Conservation (phyloP, 1,140 invertebrate species). For the Wiebesia pumilae region DNA sequence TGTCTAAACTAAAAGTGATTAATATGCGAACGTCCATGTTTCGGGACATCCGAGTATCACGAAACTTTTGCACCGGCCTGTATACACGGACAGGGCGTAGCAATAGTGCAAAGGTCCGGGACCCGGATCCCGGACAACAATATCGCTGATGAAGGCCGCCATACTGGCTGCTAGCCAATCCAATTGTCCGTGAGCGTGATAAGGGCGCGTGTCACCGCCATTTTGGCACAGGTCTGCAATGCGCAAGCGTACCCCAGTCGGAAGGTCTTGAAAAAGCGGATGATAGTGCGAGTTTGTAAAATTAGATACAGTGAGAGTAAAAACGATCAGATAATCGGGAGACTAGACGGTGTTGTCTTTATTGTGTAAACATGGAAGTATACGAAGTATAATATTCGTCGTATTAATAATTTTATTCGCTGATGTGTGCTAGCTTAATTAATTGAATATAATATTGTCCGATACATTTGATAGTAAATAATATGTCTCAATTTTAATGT, state of each 20-base stretch:
- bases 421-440: too few species aligned
- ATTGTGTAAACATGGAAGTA: neutral
- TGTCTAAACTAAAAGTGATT: too few species aligned
- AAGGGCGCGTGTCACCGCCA: constrained; percentile 62
- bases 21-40: too few species aligned
- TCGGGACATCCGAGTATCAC: too few species aligned
- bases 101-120: neutral
- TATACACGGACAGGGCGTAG: neutral
- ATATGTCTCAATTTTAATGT: too few species aligned
- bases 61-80: too few species aligned
- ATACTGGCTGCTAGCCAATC: constrained; percentile 71
- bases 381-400: neutral
- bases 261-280: neutral
- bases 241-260: constrained; percentile 57
- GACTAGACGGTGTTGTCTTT: neutral
- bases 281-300: neutral
- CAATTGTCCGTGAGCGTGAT: constrained; percentile 67
- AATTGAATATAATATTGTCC: too few species aligned
- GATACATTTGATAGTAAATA: too few species aligned
- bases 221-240: constrained; percentile 63
- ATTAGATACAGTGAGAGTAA: neutral
- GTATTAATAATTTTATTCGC: too few species aligned
- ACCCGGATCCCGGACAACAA: constrained; percentile 57
- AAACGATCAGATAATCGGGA: neutral
- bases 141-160: constrained; percentile 71